Evolutionary conservation across 2,888 invertebrate species (phyloP).

Genomic region (Ganaspis brasiliensis): DNA sequence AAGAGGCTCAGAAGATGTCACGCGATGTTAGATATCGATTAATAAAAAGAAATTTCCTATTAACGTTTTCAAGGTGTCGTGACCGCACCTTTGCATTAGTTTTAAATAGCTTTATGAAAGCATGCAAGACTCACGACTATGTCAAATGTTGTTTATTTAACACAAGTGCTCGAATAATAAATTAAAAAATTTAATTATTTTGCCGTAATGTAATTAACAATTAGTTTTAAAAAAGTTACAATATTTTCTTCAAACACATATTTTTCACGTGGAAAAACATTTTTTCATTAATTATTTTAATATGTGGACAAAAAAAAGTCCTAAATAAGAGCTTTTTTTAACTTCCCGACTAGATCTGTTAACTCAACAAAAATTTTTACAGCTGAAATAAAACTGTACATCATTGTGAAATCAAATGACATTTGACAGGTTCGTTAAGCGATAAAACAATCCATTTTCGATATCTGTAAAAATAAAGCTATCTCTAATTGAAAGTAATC

Average conservation of each 20-base stretch:
- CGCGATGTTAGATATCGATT: conserved; percentile 1
- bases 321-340: too few species aligned
- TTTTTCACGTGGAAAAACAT: too few species aligned
- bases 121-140: not conserved
- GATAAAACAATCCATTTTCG: conserved; percentile 4
- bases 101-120: not conserved
- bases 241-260: too few species aligned
- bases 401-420: not conserved
- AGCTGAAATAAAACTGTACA: not conserved
- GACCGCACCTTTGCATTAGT: conserved; percentile 17
- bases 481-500: conserved; percentile 23
- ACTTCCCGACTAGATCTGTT: too few species aligned
- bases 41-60: conserved; percentile 13
- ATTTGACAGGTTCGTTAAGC: not conserved
- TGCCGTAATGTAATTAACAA: not conserved
- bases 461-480: conserved; percentile 10
- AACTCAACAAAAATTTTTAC: too few species aligned
- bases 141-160: not conserved
- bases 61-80: not conserved
- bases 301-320: too few species aligned
- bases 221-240: too few species aligned
- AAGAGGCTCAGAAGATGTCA: not conserved
- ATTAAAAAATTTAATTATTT: not conserved
- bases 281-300: not conserved
- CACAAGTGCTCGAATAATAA: not conserved